Percentiles rank a stretch among this genome's conserved stretches.
Conservation (phyloP, 2,113 vertebrate genomes). For the Petroica traversi region DNA sequence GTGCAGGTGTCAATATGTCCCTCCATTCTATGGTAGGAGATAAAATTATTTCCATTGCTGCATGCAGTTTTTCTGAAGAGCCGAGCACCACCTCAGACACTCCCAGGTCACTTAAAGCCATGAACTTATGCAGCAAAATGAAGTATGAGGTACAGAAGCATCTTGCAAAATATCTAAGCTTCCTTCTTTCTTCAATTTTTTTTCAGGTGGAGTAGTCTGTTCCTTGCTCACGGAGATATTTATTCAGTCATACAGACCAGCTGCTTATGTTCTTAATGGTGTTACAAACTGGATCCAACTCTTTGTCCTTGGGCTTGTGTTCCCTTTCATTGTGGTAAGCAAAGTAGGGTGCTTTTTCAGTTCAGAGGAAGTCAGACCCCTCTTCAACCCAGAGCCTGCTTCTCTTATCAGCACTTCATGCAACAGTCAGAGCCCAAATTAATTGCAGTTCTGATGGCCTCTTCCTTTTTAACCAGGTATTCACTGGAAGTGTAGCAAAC, state of each 20-base stretch:
- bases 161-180: neutral
- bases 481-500: neutral
- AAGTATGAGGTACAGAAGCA: neutral
- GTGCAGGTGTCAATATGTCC: neutral
- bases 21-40: neutral
- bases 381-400: neutral
- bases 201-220: conserved; percentile 69
- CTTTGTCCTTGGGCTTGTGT: conserved; percentile 79
- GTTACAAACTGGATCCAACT: conserved; percentile 75
- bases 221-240: conserved; percentile 79
- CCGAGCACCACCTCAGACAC: neutral
- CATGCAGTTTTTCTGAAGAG: neutral
- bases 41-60: neutral
- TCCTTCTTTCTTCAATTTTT: neutral
- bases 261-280: conserved; percentile 72
- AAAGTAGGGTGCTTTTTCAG: neutral
- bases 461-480: neutral
- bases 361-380: neutral
- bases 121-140: neutral
- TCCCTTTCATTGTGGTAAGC: conserved; percentile 83
- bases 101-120: neutral
- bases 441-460: neutral
- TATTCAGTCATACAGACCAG: conserved; percentile 77
- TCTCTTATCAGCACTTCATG: neutral
- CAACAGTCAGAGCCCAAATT: neutral